Percentiles rank a stretch among this genome's conserved stretches.
Conservation (phyloP, 2,888 invertebrate genomes). For the Acheta domesticus region DNA sequence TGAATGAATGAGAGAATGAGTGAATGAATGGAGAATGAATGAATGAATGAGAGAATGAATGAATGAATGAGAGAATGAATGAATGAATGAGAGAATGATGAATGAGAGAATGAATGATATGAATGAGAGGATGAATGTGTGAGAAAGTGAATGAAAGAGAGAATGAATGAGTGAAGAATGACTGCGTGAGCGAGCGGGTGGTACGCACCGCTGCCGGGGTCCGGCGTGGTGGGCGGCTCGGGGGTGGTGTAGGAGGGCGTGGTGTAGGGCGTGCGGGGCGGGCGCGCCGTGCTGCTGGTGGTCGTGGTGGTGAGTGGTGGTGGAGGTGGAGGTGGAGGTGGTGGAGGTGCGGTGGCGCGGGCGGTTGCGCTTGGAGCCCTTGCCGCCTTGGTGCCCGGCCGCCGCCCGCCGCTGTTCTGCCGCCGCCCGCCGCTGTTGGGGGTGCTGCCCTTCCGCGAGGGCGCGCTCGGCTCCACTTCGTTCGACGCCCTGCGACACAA, state of each 20-base stretch:
- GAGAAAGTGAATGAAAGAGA: too few relatives aligned
- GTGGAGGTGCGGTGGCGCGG: constrained; percentile 38
- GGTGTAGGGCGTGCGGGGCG: constrained; percentile 41
- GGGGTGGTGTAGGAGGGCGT: constrained; percentile 59
- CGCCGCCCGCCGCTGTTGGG: not conserved
- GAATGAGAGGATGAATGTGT: too few relatives aligned
- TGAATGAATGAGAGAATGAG: too few relatives aligned
- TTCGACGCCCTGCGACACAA: constrained; percentile 31
- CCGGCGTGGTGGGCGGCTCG: constrained; percentile 84
- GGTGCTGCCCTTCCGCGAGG: constrained; percentile 26
- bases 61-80: too few relatives aligned
- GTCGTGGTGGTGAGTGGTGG: constrained; percentile 58
- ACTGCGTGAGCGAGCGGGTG: not conserved
- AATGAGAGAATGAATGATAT: too few relatives aligned
- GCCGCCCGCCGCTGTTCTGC: not conserved
- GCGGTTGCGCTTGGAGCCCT: constrained; percentile 34
- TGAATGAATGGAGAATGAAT: too few relatives aligned
- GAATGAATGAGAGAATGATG: too few relatives aligned
- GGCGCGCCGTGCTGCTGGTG: constrained; percentile 50
- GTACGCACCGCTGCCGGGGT: constrained; percentile 71
- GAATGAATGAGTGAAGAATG: too few relatives aligned
- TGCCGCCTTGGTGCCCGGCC: not conserved
- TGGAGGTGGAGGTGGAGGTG: constrained; percentile 40
- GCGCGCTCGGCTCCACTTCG: constrained; percentile 32
- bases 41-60: too few relatives aligned